phyloP scores from a whole-genome alignment of 2,797 vertebrate species.

The Galagoides demidoff region DNA sequence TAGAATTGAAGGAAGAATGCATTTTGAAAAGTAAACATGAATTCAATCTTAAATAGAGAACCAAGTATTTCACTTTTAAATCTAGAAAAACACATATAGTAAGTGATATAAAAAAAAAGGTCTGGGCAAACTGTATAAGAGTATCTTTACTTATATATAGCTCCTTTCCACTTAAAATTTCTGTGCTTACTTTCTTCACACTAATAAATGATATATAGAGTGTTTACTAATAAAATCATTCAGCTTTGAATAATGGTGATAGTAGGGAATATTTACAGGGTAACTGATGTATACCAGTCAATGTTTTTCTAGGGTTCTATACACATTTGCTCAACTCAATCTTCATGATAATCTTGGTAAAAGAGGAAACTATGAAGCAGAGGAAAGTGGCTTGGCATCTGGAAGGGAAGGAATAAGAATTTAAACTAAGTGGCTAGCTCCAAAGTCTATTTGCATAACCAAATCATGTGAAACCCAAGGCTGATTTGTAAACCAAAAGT shows the following conservation, averaged over 20 bases:
- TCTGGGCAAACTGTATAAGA: neutral
- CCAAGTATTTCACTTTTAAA: slow-evolving; percentile 35
- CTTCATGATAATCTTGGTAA: neutral
- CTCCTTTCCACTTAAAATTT: neutral
- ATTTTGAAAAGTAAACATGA: slow-evolving; percentile 52
- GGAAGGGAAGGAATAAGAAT: neutral
- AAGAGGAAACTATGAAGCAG: neutral
- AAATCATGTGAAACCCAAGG: neutral
- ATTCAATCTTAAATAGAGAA: slow-evolving; percentile 16
- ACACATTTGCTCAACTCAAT: neutral
- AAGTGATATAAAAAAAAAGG: neutral
- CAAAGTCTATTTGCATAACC: neutral
- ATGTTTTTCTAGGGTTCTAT: neutral
- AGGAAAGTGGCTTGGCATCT: neutral
- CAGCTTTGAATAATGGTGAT: slow-evolving; percentile 19
- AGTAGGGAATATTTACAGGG: neutral
- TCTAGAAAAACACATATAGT: neutral
- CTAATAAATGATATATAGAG: neutral
- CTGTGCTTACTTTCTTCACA: neutral
- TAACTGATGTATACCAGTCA: neutral
- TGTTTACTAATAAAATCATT: neutral
- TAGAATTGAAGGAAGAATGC: neutral
- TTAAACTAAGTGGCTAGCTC: neutral
- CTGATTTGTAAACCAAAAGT: neutral
- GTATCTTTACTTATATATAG: neutral